A percentile compares a stretch with the other conserved stretches of the same genome.
These are phyloP conservation scores for Sitta carolinensis DNA, from an alignment of 2,797 vertebrate genomes.

Conservation along the genomic window DNA sequence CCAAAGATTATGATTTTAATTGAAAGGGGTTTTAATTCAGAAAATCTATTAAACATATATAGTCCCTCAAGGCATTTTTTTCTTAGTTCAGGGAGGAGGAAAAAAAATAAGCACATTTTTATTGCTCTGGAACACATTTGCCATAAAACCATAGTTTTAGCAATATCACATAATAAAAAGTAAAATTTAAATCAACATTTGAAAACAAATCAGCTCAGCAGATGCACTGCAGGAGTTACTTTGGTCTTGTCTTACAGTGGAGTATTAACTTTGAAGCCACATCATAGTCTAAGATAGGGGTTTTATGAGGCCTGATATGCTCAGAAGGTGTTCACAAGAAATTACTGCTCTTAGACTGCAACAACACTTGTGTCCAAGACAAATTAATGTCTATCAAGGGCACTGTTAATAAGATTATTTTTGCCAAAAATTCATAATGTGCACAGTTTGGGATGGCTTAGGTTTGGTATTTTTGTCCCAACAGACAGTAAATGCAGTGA, in stretches of 20 bases:
- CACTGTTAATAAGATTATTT: neutral
- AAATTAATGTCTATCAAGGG: neutral
- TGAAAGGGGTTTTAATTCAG: neutral
- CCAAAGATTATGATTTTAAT: conserved; percentile 47
- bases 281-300: neutral
- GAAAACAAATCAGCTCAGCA: conserved; percentile 14
- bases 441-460: neutral
- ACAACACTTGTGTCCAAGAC: neutral
- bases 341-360: neutral
- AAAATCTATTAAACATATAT: conserved; percentile 37
- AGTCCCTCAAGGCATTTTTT: conserved; percentile 44
- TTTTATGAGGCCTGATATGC: neutral
- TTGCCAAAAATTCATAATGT: neutral
- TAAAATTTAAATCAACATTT: conserved; percentile 21
- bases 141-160: conserved; percentile 53
- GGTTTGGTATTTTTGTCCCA: neutral
- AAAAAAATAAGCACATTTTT: conserved; percentile 60
- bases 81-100: conserved; percentile 48
- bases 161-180: conserved; percentile 41
- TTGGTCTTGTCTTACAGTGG: neutral
- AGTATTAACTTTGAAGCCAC: conserved; percentile 2
- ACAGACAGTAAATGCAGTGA: neutral
- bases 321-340: neutral
- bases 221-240: neutral
- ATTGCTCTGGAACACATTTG: conserved; percentile 52